Base-by-base conservation (phyloP, 2,888 invertebrate species). In the Eurytoma adleriae region DNA sequence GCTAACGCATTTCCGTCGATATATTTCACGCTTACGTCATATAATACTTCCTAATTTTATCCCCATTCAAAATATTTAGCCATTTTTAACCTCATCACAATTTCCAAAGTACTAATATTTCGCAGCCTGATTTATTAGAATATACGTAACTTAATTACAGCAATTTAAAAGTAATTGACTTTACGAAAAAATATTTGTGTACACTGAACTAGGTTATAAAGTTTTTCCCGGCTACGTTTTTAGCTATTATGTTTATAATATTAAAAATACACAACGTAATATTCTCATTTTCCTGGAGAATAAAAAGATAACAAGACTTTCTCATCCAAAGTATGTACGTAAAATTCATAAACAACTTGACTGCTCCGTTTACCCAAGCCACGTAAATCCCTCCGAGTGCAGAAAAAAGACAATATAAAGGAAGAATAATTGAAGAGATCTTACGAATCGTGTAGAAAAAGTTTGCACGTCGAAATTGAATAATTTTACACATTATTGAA, bases 331-430 rank as follows among this genome's bases (percentile, higher is more conserved):
- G 73, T 54, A 64, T 64, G 73, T 20, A 4, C 64, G 40, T 64
- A 56, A 73, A 73, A 73, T 64, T 64, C 64, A 30, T 40, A 48
- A 64, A 52, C 30, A 14, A 30, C 56, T 54, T 54, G 16, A 59
- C 48, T 14, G 52, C 30, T 30, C 40, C 40, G 48, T n/a, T 64
- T 64, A 64, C 3, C 18, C 12, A n/a, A 64, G 13, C n/a, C 48
- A 18, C 12, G 13, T 18, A 40, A 64, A 40, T 64, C 4, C 7
- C 12, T 40, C 3, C 7, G 3, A 18, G n/a, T 64, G 48, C n/a
- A 40, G n/a, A 30, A 3, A 40, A n/a, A 40, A 40, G 40, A 40
- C 40, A n/a, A 27, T 27, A 2, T 7, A 16, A 61, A 20, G 5
- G 24, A 30, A 62, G 14, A 14, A 1, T 40, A 40, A 40, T 40